Base-by-base conservation (phyloP, 2,113 vertebrate species). In the Hemibagrus wyckioides region DNA sequence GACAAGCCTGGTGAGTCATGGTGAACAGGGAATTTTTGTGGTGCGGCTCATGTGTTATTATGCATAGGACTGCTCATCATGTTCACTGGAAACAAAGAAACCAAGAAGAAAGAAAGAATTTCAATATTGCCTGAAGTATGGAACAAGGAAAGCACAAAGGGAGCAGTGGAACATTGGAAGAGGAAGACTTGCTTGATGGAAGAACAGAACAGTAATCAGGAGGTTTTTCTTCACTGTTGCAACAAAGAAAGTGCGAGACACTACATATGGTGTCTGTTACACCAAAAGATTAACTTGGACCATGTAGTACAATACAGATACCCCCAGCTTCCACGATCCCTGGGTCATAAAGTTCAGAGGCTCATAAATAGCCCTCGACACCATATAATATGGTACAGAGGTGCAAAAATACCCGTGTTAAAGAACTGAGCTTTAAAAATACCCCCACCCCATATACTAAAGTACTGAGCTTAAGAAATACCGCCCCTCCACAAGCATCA, bases 101-200 rank as follows among this genome's bases (percentile, higher is more conserved):
- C 33, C 0, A 71, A 23, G 19, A 36, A 9, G 8, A 21, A 3
- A 67, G 14, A 17, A 25, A 8, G 39, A 17, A 39, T 39, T 69
- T 69, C 33, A 39, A 23, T 33, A 71, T 36, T 71, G 67, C 33
- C 67, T 39, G 7, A 1, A n/a, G 65, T 8, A 36, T n/a, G 23
- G 88, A 92, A 91, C 88, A 93, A 92, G 90, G 88, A 80, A 63
- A 73, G 39, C 48, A 54, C 25, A 28, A 56, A 57, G 10, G 85
- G 85, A 87, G 86, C 6, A 80, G 89, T 85, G 85, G 76, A 86
- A 71, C 86, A 87, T 80, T 71, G 30, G 83, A 61, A 13, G 90
- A 90, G 88, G 86, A 92, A 19, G 15, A 69, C 87, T n/a, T 75
- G 76, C 88, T 88, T 87, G 88, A 87, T 87, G 63, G 44, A 19